A percentile compares a stretch with the other conserved stretches of the same genome.
Conservation (phyloP, 2,888 invertebrate species). For the Drosophila kokeensis region DNA sequence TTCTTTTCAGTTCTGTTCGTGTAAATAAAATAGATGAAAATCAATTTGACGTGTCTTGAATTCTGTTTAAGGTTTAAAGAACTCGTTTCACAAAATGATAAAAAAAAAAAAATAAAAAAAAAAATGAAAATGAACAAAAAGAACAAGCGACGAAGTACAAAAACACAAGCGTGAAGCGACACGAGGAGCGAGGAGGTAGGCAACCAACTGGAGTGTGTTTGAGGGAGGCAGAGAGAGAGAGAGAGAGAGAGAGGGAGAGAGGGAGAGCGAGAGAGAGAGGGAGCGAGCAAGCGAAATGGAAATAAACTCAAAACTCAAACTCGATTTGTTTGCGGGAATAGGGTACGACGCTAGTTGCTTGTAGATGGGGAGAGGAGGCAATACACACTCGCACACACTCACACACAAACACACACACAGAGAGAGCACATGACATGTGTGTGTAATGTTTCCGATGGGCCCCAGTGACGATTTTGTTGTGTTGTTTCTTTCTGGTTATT, state of each 20-base stretch:
- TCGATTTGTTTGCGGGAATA: conserved; percentile 51
- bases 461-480: conserved; percentile 26
- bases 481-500: neutral
- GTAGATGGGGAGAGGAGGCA: neutral
- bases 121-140: conserved; percentile 37
- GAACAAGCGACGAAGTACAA: conserved; percentile 30
- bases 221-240: neutral
- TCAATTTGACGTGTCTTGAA: conserved; percentile 79
- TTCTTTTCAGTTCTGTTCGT: conserved; percentile 33
- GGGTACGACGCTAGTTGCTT: conserved; percentile 1
- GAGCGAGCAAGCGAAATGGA: conserved; percentile 41
- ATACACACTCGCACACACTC: conserved; percentile 6
- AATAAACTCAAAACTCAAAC: conserved; percentile 59
- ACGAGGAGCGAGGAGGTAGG: neutral
- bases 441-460: conserved; percentile 20
- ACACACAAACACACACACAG: conserved; percentile 1
- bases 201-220: neutral
- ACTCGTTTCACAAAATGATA: conserved; percentile 64
- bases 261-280: neutral
- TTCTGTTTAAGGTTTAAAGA: conserved; percentile 76
- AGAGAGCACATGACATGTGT: neutral
- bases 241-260: neutral
- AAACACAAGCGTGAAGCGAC: conserved; percentile 7
- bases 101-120: neutral
- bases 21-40: conserved; percentile 80